Percentiles rank a stretch among this genome's conserved stretches.
phyloP scores from a whole-genome alignment of 1,140 invertebrate genomes.

The Plectrocnemia conspersa region DNA sequence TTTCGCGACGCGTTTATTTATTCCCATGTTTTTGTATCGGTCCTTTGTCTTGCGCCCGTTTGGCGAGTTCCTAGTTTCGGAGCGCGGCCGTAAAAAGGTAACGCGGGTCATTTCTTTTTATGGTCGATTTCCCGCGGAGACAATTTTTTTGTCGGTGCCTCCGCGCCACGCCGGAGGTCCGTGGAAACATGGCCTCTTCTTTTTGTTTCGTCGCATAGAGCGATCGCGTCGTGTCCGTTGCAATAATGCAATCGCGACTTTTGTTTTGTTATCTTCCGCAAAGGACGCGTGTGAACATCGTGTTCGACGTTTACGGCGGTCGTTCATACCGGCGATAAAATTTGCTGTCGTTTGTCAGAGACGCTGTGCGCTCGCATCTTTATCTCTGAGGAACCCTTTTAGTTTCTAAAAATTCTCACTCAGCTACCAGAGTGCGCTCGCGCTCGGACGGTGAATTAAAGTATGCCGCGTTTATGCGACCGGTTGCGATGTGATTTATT shows the following conservation, averaged over 20 bases:
- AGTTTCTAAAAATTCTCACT: conserved; percentile 9
- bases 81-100: conserved; percentile 7
- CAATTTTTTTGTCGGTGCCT: conserved; percentile 11
- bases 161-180: conserved; percentile 19
- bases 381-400: conserved; percentile 17
- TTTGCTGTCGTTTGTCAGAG: conserved; percentile 21
- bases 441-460: neutral
- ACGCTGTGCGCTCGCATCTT: conserved; percentile 20
- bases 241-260: no score
- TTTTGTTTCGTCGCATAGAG: no score
- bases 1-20: neutral
- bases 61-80: conserved; percentile 26
- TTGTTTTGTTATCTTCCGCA: no score
- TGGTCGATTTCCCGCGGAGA: conserved; percentile 1
- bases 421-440: conserved; percentile 7
- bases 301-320: conserved; percentile 8
- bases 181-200: no score
- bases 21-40: conserved; percentile 4
- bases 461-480: no score
- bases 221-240: neutral
- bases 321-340: conserved; percentile 17
- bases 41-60: conserved; percentile 9
- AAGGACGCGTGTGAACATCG: no score
- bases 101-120: neutral
- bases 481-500: no score